Conservation (phyloP, 1,140 invertebrate species). For the Bombus waltoni region DNA sequence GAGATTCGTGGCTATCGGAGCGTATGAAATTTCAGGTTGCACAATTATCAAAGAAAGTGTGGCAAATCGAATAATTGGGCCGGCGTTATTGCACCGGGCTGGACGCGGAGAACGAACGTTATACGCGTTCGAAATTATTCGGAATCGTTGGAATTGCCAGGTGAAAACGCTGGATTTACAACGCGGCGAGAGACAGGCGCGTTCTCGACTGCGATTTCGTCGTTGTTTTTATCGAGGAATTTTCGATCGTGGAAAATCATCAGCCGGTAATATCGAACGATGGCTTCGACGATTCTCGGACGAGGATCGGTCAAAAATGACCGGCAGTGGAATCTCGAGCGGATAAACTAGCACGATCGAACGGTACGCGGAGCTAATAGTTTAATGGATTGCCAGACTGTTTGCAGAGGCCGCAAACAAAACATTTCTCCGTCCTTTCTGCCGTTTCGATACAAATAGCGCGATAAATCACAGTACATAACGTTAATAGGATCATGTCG, state of each 20-base stretch:
- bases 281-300: neutral
- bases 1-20: neutral
- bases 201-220: neutral
- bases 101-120: neutral
- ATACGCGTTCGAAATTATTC: neutral
- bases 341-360: neutral
- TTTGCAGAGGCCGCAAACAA: slow-evolving; percentile 24
- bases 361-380: slow-evolving; percentile 3
- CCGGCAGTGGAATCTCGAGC: neutral
- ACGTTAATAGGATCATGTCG: slow-evolving; percentile 48
- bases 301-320: neutral
- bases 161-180: neutral
- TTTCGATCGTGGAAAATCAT: neutral
- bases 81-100: neutral
- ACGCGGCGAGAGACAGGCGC: too few relatives aligned
- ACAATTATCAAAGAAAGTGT: slow-evolving; percentile 6
- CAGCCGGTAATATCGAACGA: neutral
- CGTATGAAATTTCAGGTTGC: neutral
- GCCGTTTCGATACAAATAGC: slow-evolving; percentile 4
- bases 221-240: neutral
- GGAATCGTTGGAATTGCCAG: neutral
- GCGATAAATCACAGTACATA: slow-evolving; percentile 39
- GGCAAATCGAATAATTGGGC: neutral
- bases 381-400: slow-evolving; percentile 32
- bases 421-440: slow-evolving; percentile 29